phyloP scores from a whole-genome alignment of 2,888 invertebrate genomes.

The Sesamia inferens region DNA sequence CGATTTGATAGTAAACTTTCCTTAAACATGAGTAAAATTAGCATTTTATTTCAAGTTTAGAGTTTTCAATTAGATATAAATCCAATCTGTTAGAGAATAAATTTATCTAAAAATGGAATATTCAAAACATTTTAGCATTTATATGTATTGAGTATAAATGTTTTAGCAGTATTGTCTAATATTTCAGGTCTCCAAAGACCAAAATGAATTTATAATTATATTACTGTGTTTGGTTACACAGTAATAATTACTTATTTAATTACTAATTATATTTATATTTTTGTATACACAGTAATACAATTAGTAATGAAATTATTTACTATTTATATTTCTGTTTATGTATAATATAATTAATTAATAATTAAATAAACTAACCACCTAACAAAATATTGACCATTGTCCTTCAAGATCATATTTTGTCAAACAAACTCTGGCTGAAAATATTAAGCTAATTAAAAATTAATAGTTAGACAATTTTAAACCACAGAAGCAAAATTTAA shows the following conservation, averaged over 20 bases:
- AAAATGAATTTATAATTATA: background rate
- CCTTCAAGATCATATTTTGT: background rate
- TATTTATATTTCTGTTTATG: too few species aligned
- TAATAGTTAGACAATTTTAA: background rate
- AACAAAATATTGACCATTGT: background rate
- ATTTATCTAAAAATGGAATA: background rate
- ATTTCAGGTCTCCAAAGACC: background rate
- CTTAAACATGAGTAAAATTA: background rate
- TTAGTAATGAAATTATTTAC: background rate
- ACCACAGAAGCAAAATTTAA: background rate
- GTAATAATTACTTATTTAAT: too few species aligned
- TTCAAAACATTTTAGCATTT: background rate
- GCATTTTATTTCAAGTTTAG: slow-evolving; percentile 2
- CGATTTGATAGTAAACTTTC: background rate
- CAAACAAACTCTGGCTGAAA: background rate
- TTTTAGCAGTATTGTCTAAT: background rate
- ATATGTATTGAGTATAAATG: background rate
- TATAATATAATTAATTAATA: too few species aligned
- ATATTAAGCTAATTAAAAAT: background rate
- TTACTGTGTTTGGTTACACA: background rate
- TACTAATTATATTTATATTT: too few species aligned
- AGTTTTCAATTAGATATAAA: background rate
- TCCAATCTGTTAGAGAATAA: background rate
- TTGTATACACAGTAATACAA: background rate
- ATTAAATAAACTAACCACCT: background rate